Percentiles rank a stretch among this genome's conserved stretches.
phyloP scores from a whole-genome alignment of 2,113 vertebrate species.

The Gambusia holbrooki region DNA sequence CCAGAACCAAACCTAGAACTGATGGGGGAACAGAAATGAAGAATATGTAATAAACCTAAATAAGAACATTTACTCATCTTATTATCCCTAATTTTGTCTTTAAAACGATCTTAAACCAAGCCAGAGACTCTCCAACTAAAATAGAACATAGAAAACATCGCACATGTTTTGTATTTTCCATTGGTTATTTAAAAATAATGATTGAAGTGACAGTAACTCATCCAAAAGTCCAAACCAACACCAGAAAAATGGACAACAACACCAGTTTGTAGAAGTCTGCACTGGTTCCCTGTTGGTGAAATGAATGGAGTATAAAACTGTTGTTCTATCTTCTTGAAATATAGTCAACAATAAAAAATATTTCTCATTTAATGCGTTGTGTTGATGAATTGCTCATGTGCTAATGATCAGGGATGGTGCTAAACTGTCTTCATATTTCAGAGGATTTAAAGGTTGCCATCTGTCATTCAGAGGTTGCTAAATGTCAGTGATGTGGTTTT shows the following conservation, averaged over 20 bases:
- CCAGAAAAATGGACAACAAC: too few species aligned
- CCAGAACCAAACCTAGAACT: too few species aligned
- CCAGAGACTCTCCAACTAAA: background rate
- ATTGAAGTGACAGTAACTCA: background rate
- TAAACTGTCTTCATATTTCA: background rate
- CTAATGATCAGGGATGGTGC: background rate
- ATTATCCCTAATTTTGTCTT: background rate
- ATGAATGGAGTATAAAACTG: background rate
- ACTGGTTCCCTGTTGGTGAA: background rate
- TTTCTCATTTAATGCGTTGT: background rate
- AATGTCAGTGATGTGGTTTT: background rate
- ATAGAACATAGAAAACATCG: background rate
- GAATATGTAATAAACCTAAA: background rate
- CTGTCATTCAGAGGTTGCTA: background rate
- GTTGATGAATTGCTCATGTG: background rate
- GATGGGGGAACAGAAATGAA: too few species aligned
- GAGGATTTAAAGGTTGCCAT: background rate
- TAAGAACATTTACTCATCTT: background rate
- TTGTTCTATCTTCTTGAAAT: background rate
- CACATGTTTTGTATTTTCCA: background rate
- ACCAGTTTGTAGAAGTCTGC: too few species aligned
- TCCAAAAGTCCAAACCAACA: background rate
- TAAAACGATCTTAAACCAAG: background rate
- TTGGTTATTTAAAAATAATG: background rate
- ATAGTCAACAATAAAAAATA: background rate